These are phyloP conservation scores for Calameuta pallipes DNA, from an alignment of 2,888 invertebrate genomes.

Conservation along the genomic window DNA sequence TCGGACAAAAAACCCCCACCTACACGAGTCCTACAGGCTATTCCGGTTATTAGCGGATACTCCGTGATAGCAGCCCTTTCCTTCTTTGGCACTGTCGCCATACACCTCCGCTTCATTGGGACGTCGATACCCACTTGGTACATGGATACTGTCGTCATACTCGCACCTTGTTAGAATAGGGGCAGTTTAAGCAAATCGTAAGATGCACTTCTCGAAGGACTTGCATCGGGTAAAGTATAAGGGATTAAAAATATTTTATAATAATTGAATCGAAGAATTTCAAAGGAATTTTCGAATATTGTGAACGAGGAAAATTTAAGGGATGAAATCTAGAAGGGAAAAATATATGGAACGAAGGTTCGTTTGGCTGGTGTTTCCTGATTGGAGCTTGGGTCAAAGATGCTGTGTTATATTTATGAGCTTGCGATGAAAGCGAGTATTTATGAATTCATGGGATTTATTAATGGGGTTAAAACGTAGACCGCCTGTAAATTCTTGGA, in stretches of 20 bases:
- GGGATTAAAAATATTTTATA: neutral
- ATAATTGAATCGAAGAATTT: neutral
- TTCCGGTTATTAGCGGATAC: constrained; percentile 27
- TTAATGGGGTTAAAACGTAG: neutral
- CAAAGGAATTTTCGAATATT: neutral
- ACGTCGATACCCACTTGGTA: neutral
- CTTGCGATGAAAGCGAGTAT: neutral
- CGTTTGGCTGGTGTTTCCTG: neutral
- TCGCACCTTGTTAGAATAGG: neutral
- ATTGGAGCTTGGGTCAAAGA: neutral
- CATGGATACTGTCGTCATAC: neutral
- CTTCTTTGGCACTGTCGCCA: neutral
- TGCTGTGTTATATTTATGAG: neutral
- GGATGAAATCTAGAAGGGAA: neutral
- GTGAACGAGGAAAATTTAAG: neutral
- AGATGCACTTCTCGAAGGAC: neutral
- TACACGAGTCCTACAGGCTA: constrained; percentile 33
- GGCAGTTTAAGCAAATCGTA: neutral
- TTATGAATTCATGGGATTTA: neutral
- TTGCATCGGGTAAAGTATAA: neutral
- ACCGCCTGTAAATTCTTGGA: neutral
- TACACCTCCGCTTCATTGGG: neutral
- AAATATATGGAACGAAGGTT: neutral
- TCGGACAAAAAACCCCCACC: constrained; percentile 32
- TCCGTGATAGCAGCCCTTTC: neutral